phyloP scores from a whole-genome alignment of 37 sponge, comb jelly and placozoan species.

The Tethya wilhelma region DNA sequence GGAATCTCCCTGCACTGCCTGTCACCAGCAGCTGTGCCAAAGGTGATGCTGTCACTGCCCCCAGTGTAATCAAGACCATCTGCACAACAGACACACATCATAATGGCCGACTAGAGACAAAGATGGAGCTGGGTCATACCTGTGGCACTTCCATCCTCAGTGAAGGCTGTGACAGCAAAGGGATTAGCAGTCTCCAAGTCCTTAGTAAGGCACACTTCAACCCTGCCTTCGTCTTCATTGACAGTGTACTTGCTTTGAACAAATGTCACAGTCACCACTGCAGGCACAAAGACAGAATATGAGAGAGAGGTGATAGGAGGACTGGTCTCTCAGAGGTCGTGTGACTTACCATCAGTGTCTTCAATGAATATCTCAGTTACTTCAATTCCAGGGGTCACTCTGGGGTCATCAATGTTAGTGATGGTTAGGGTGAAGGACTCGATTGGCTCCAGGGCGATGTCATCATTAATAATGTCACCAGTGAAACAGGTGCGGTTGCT shows the following conservation, averaged over 20 bases:
- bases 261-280: slow-evolving; percentile 21
- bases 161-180: background rate
- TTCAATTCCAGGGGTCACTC: background rate
- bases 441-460: background rate
- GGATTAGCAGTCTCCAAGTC: background rate
- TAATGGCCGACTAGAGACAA: background rate
- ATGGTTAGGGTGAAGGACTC: slow-evolving; percentile 22
- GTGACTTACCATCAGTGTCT: background rate
- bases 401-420: too few species aligned
- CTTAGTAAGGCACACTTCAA: slow-evolving; percentile 31
- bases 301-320: too few species aligned
- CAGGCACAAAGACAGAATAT: too few species aligned
- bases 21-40: slow-evolving; percentile 15
- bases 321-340: too few species aligned
- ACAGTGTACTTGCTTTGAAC: slow-evolving; percentile 23
- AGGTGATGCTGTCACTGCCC: slow-evolving; percentile 6
- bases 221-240: background rate
- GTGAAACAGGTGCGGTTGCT: slow-evolving; percentile 1
- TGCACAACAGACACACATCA: too few species aligned
- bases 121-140: background rate
- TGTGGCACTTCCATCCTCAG: slow-evolving; percentile 1
- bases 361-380: background rate
- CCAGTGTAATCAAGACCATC: slow-evolving; percentile 32
- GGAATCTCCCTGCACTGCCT: slow-evolving; percentile 7
- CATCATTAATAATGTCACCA: slow-evolving; percentile 14